A percentile compares a stretch with the other conserved stretches of the same genome.
Conservation (phyloP, 2,888 invertebrate genomes). For the Cosmia trapezina region DNA sequence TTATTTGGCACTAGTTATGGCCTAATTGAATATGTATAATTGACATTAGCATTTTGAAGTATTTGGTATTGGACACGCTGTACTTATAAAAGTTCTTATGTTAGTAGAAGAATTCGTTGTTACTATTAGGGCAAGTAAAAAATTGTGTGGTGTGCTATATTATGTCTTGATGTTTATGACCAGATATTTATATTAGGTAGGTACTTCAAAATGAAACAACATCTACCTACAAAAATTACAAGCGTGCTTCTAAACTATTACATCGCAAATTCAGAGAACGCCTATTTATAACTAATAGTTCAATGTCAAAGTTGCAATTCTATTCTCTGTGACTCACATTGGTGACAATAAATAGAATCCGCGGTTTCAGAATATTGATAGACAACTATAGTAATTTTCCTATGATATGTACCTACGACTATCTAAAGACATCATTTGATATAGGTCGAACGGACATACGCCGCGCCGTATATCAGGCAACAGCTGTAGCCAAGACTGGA, state of each 20-base stretch:
- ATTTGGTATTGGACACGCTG: not conserved
- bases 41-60: not conserved
- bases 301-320: constrained; percentile 62
- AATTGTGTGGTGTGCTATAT: not conserved
- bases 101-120: not conserved
- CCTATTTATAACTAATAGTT: constrained; percentile 50
- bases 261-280: constrained; percentile 21
- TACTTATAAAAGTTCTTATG: not conserved
- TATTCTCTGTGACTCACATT: constrained; percentile 42
- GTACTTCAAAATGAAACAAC: not conserved
- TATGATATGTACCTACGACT: constrained; percentile 22
- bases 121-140: not conserved
- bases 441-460: constrained; percentile 41
- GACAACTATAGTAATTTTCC: constrained; percentile 54
- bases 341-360: constrained; percentile 44
- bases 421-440: constrained; percentile 48
- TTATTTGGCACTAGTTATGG: constrained; percentile 37
- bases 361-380: constrained; percentile 32
- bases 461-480: constrained; percentile 23
- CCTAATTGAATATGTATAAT: constrained; percentile 8
- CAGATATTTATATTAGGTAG: constrained; percentile 8
- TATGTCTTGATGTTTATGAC: not conserved
- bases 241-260: constrained; percentile 4
- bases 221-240: not conserved
- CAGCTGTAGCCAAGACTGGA: constrained; percentile 32